phyloP scores from a whole-genome alignment of 1,140 invertebrate species.

The Drosophila seguyi region DNA sequence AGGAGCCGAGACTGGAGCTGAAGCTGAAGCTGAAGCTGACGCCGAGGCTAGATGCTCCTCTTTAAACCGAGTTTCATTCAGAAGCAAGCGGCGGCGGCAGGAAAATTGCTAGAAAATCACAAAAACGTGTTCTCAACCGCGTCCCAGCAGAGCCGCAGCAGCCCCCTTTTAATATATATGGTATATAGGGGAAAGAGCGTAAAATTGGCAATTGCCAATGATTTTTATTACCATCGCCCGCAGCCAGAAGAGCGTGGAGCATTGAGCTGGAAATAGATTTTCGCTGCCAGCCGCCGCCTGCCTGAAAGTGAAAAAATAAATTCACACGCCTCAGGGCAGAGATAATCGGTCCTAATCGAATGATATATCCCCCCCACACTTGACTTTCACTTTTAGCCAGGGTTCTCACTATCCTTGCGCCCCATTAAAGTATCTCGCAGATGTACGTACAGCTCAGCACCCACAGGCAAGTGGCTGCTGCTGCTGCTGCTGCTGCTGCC shows the following conservation, averaged over 20 bases:
- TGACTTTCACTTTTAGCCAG: constrained; percentile 37
- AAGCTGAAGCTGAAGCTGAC: constrained; percentile 1
- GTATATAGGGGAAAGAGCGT: constrained; percentile 51
- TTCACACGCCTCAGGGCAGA: constrained; percentile 40
- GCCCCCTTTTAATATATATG: constrained; percentile 64
- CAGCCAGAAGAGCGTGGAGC: constrained; percentile 2
- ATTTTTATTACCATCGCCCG: constrained; percentile 73
- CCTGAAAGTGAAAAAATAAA: constrained; percentile 68
- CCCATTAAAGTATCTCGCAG: constrained; percentile 24
- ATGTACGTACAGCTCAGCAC: constrained; percentile 38
- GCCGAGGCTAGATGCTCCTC: constrained; percentile 40
- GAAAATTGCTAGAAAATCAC: constrained; percentile 85
- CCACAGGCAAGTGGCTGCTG: constrained; percentile 38
- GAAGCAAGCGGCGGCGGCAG: constrained; percentile 54
- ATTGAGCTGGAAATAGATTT: constrained; percentile 60
- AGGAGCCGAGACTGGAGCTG: constrained; percentile 32
- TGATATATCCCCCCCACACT: constrained; percentile 18
- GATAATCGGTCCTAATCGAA: constrained; percentile 34
- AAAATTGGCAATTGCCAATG: constrained; percentile 83
- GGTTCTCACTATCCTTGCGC: neutral
- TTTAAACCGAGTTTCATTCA: constrained; percentile 72
- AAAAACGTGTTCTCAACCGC: constrained; percentile 73
- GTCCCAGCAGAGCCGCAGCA: constrained; percentile 7
- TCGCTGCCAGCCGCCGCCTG: constrained; percentile 1
- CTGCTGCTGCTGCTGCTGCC: constrained; percentile 27